Evolutionary conservation across 2,797 vertebrate genomes (phyloP).

Genomic region (Morelia viridis): DNA sequence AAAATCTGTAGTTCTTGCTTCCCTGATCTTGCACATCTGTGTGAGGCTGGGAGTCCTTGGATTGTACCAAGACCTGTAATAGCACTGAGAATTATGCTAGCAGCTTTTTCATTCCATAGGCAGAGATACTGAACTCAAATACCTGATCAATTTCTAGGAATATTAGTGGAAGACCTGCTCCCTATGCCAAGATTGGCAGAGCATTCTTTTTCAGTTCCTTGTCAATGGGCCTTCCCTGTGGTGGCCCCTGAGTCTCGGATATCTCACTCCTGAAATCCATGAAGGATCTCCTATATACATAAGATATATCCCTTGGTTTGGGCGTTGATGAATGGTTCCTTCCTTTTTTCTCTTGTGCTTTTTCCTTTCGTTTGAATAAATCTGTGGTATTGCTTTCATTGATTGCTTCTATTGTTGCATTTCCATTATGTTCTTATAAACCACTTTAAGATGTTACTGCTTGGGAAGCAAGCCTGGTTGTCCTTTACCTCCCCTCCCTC

Average conservation of each 20-base stretch:
- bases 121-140: neutral
- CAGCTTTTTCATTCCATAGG: neutral
- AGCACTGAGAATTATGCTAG: neutral
- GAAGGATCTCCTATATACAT: neutral
- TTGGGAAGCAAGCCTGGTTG: neutral
- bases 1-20: neutral
- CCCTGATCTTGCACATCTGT: neutral
- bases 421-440: neutral
- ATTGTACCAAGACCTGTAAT: too few species aligned
- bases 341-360: too few species aligned
- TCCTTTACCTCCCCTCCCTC: neutral
- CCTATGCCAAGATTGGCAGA: neutral
- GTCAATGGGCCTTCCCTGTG: neutral
- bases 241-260: neutral
- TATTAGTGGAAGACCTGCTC: neutral
- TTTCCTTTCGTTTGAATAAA: too few species aligned
- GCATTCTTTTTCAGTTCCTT: neutral
- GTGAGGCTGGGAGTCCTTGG: neutral
- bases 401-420: neutral
- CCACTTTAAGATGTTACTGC: neutral
- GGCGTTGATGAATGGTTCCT: too few species aligned
- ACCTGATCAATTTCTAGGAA: neutral
- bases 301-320: neutral
- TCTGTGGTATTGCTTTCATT: neutral
- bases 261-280: neutral